Base-by-base conservation (phyloP, 2,113 vertebrate genomes). In the Embiotoca jacksoni region DNA sequence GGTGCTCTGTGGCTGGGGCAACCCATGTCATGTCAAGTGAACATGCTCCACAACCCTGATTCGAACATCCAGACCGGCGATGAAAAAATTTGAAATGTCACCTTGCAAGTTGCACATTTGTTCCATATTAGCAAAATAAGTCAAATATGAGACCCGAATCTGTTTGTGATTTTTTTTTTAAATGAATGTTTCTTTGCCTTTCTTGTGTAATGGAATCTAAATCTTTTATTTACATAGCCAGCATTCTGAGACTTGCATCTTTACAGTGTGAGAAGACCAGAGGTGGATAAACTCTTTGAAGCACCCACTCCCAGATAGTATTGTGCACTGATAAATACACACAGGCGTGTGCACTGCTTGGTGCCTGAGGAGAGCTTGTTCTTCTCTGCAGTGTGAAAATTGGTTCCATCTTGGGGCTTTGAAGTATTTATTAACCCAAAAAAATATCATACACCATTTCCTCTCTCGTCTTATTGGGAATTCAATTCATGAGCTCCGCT, bases 361-460 rank as follows among this genome's bases (percentile, higher is more conserved):
- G 36, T 67, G 75, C 72, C 78, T 44, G 8, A 33, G 67, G 58
- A 79, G 46, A 73, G 73, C 72, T 75, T 52, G 31, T 63, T 59
- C 72, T 72, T 6, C 74, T 63, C 68, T 84, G 76, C 78, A 65
- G 58, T 73, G 68, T 83, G 67, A 71, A 80, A 79, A 85, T 80
- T 57, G 10, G 41, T 69, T 81, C 72, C 58, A 62, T 82, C 58
- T 75, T 59, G 39, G 56, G 56, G 16, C 70, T 89, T 72, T 88
- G 74, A 89, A 85, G 75, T 71, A 90, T 90, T 85, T 90, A 86
- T 85, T 84, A 87, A 84, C 83, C 84, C 70, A 75, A 54, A 81
- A 79, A 88, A 88, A 82, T 70, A 88, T 84, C 56, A 67, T 58
- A 61, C 70, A 80, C 49, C 54, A 78, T 66, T 84, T 83, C 63